Conservation (phyloP, 2,888 invertebrate genomes). For the Drosophila niveifrons region DNA sequence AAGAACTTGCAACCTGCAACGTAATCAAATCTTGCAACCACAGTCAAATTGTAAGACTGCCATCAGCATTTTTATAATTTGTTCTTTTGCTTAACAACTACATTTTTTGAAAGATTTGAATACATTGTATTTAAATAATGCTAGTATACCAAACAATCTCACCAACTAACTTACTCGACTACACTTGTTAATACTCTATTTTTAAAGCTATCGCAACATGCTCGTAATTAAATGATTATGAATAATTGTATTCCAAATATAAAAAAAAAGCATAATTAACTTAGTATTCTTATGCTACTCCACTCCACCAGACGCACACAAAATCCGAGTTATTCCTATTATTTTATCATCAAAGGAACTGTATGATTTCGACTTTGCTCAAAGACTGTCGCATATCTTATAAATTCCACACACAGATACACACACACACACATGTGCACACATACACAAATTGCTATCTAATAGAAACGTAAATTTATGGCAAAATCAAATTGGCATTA, state of each 20-base stretch:
- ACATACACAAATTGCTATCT: slow-evolving; percentile 14
- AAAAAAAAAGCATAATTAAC: slow-evolving; percentile 30
- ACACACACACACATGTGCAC: too few species aligned
- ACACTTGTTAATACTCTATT: slow-evolving; percentile 5
- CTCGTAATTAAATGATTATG: slow-evolving; percentile 16
- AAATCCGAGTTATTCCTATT: slow-evolving; percentile 20
- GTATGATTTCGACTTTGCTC: slow-evolving; percentile 21
- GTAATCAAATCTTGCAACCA: slow-evolving; percentile 23
- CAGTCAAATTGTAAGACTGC: slow-evolving; percentile 1
- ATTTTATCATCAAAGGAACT: slow-evolving; percentile 60
- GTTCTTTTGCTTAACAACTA: slow-evolving; percentile 1
- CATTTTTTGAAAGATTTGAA: slow-evolving; percentile 48
- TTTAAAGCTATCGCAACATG: slow-evolving; percentile 40
- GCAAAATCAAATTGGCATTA: slow-evolving; percentile 4
- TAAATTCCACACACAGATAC: slow-evolving; percentile 13
- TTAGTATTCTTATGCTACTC: slow-evolving; percentile 24
- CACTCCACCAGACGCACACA: slow-evolving; percentile 1
- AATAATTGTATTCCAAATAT: slow-evolving; percentile 7
- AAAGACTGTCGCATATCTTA: slow-evolving; percentile 26
- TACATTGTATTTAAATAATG: slow-evolving; percentile 58
- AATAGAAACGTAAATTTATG: slow-evolving; percentile 8
- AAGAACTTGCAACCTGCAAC: slow-evolving; percentile 20
- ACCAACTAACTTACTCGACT: slow-evolving; percentile 14
- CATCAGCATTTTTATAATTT: background rate
- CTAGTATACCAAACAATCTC: slow-evolving; percentile 31